Conservation (phyloP, 2,113 vertebrate genomes). For the Anoura caudifer region DNA sequence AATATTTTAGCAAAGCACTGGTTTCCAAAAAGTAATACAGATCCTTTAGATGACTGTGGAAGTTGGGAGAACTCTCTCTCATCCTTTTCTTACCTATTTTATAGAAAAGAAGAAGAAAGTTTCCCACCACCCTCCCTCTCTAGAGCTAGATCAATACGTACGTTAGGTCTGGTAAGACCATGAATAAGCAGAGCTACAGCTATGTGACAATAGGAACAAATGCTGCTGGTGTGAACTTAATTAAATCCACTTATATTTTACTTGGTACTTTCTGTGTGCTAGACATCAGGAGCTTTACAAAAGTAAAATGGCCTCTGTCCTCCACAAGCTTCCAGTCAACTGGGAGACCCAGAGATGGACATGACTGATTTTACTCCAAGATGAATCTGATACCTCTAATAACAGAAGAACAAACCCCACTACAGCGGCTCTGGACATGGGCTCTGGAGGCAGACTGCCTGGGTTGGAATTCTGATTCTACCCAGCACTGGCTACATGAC, state of each 20-base stretch:
- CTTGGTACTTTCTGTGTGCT: not conserved
- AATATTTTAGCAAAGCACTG: constrained; percentile 23
- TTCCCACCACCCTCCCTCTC: not conserved
- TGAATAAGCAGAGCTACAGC: not conserved
- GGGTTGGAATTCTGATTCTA: not conserved
- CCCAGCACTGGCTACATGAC: not conserved
- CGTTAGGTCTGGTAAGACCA: not conserved
- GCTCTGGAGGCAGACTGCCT: not conserved
- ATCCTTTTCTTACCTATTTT: not conserved
- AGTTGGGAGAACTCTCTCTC: not conserved
- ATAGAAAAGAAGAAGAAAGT: not conserved
- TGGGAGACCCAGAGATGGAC: not conserved
- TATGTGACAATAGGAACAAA: not conserved
- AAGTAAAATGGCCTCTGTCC: not conserved
- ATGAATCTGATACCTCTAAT: not conserved
- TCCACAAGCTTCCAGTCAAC: not conserved
- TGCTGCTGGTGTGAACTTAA: not conserved
- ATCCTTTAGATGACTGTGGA: not conserved
- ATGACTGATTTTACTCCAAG: not conserved
- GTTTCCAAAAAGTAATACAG: not conserved
- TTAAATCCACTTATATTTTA: not conserved
- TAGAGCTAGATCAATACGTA: not conserved
- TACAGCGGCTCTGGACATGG: not conserved
- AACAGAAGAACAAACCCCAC: not conserved
- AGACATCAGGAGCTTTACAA: not conserved